Base-by-base conservation (phyloP, 1,140 invertebrate species). In the Linepithema humile region DNA sequence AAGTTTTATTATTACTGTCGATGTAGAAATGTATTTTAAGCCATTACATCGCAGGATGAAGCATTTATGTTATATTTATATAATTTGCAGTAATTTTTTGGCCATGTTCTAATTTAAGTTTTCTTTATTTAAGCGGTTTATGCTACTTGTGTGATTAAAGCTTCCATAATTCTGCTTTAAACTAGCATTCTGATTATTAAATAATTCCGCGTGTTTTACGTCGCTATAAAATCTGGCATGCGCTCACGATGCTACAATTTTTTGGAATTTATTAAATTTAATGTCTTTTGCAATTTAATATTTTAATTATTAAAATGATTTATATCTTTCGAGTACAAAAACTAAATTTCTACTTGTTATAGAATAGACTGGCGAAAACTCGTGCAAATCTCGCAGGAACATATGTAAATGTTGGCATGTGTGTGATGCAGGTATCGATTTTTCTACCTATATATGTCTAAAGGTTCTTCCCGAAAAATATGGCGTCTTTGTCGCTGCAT, bases 371-470 rank as follows among this genome's bases (percentile, higher is more conserved):
- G 26, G 70, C 40, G 10, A 0, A 23, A 35, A 62, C 6, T 10
- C 26, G 12, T 2, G 6, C 5, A 45, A 60, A 17, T 43, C 17
- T 40, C 17, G 23, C 20, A 20, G 38, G 38, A 20, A 23, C 17
- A 32, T 10, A 64, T 35, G 43, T 64, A 77, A 75, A 64, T 64
- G 48, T 17, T 29, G 35, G 12, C 17, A 40, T 15, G n/a, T n/a
- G n/a, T n/a, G n/a, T n/a, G n/a, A 45, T 69, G 35, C 12, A 40
- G 38, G n/a, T 57, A 80, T 70, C 35, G 75, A 80, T 70, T 70
- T 80, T 55, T 69, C 62, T 17, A 57, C 40, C 9, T 40, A 65
- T n/a, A 78, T 65, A 65, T 57, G 35, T 57, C 48, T 55, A 3
- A 55, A 80, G 64, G 3, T 78, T 69, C 62, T 78, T 69, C 62